Evolutionary conservation across 2,888 invertebrate genomes (phyloP).

Genomic region (Cactoblastis cactorum): DNA sequence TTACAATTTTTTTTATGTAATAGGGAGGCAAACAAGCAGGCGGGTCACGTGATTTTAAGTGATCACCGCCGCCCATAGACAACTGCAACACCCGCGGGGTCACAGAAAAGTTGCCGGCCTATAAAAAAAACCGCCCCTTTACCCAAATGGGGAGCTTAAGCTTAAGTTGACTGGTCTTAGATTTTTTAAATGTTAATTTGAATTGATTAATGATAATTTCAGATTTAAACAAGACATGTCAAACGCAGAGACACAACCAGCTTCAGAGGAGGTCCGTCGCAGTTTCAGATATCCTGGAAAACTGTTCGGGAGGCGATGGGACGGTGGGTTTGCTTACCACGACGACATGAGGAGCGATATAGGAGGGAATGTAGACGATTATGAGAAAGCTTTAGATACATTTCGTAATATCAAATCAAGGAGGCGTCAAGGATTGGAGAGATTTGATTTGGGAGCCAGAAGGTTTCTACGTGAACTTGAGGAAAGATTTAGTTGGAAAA

Average conservation of each 20-base stretch:
- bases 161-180: background rate
- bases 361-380: slow-evolving; percentile 25
- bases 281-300: background rate
- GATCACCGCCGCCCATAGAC: too few relatives aligned
- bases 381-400: slow-evolving; percentile 32
- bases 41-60: too few relatives aligned
- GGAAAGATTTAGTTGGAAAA: background rate
- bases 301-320: background rate
- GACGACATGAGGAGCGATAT: slow-evolving; percentile 30
- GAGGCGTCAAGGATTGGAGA: too few relatives aligned
- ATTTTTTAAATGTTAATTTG: background rate
- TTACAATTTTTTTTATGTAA: too few relatives aligned
- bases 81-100: too few relatives aligned
- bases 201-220: background rate
- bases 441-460: slow-evolving; percentile 19
- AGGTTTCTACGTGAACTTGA: slow-evolving; percentile 17
- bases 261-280: background rate
- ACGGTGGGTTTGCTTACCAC: slow-evolving; percentile 32
- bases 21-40: too few relatives aligned
- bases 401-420: slow-evolving; percentile 20
- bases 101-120: too few relatives aligned
- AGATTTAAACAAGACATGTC: background rate
- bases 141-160: too few relatives aligned
- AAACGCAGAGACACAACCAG: background rate
- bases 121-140: too few relatives aligned